Evolutionary conservation across 30 jellyfish, hydroid and myxozoan genomes (phyloP).

Genomic region (Aurelia sp.): DNA sequence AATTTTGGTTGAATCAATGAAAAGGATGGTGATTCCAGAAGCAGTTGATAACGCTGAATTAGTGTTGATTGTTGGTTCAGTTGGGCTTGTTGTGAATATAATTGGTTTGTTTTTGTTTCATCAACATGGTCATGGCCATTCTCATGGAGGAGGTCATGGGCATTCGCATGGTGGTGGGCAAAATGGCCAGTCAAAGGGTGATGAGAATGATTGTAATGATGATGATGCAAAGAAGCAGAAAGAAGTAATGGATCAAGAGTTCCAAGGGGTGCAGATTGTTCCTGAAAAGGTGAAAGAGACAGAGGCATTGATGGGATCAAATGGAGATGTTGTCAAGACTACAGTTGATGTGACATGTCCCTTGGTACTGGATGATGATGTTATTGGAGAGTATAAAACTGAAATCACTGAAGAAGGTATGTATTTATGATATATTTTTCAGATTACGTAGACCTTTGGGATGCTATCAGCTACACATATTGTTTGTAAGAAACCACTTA

Average conservation of each 20-base stretch:
- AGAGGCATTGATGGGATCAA: not conserved
- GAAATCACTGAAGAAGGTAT: slow-evolving; percentile 56
- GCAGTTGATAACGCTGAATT: slow-evolving; percentile 79
- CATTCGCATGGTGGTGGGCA: no score
- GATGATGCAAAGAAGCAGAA: not conserved
- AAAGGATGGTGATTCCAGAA: slow-evolving; percentile 88
- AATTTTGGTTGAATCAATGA: slow-evolving; percentile 85
- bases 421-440: not conserved
- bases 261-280: no score
- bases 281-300: not conserved
- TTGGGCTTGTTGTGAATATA: slow-evolving; percentile 90
- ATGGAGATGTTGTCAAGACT: slow-evolving; percentile 18
- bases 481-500: not conserved
- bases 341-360: slow-evolving; percentile 53
- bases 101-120: slow-evolving; percentile 95
- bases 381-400: slow-evolving; percentile 51
- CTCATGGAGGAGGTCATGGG: slow-evolving; percentile 34
- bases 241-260: no score
- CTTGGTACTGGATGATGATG: slow-evolving; percentile 64
- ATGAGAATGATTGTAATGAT: slow-evolving; percentile 12
- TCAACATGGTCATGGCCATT: slow-evolving; percentile 97
- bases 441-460: not conserved
- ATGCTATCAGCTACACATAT: not conserved
- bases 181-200: no score
- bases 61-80: slow-evolving; percentile 83